These are phyloP conservation scores for Patella vulgata DNA, from an alignment of 1,140 invertebrate species.

Conservation along the genomic window DNA sequence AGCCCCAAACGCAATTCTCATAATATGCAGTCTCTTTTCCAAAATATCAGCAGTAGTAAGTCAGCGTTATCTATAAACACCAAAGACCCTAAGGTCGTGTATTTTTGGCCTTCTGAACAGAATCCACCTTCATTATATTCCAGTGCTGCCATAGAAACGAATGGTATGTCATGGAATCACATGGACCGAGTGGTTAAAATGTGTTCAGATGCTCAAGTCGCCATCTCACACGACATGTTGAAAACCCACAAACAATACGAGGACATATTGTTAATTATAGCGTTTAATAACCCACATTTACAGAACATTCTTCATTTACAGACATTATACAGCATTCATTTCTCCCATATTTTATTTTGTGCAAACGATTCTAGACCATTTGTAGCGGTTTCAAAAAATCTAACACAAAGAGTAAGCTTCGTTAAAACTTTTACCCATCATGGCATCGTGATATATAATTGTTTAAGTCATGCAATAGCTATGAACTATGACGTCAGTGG, in stretches of 20 bases:
- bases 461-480: slow-evolving; percentile 2
- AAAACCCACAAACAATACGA: background rate
- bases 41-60: no score
- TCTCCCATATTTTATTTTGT: slow-evolving; percentile 12
- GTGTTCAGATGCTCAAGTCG: background rate
- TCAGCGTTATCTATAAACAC: no score
- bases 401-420: background rate
- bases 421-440: background rate
- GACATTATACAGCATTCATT: slow-evolving; percentile 2
- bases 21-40: no score
- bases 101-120: slow-evolving; percentile 4
- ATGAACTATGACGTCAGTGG: slow-evolving; percentile 15
- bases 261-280: slow-evolving; percentile 9
- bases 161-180: no score
- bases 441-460: background rate
- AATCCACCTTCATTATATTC: background rate
- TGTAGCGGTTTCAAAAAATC: background rate
- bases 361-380: slow-evolving; percentile 4
- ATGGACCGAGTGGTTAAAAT: background rate
- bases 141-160: background rate
- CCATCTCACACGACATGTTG: no score
- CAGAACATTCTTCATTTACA: background rate
- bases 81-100: no score
- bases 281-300: slow-evolving; percentile 10
- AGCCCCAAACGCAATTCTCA: no score